Conservation (phyloP, 2,113 vertebrate genomes). For the Hirundichthys speculiger region DNA sequence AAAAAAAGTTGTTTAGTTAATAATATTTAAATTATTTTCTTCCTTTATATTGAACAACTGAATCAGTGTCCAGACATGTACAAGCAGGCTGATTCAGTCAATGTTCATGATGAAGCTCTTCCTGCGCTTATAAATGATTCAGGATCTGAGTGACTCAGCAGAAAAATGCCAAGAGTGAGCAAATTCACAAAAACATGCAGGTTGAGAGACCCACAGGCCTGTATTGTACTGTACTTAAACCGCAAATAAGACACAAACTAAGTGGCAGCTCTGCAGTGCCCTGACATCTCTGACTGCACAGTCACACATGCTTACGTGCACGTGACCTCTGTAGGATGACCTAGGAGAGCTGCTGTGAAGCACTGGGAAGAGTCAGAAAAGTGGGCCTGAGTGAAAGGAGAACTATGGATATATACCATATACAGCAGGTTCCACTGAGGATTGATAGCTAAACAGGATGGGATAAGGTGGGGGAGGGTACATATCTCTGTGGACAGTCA, state of each 20-base stretch:
- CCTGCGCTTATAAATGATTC: slow-evolving; percentile 45
- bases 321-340: slow-evolving; percentile 18
- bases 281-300: not conserved
- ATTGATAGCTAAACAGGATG: too few relatives aligned
- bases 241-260: slow-evolving; percentile 2
- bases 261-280: slow-evolving; percentile 23
- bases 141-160: slow-evolving; percentile 62
- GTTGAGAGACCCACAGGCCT: slow-evolving; percentile 3
- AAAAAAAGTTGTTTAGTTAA: too few relatives aligned
- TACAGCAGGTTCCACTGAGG: too few relatives aligned
- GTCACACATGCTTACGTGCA: slow-evolving; percentile 18
- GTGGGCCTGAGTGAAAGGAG: too few relatives aligned
- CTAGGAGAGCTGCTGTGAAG: not conserved
- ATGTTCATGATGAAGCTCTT: too few relatives aligned
- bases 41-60: too few relatives aligned
- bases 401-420: too few relatives aligned
- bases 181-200: slow-evolving; percentile 2
- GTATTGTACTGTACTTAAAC: not conserved
- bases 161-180: slow-evolving; percentile 8
- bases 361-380: not conserved
- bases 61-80: not conserved
- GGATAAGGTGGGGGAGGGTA: too few relatives aligned
- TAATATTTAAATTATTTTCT: too few relatives aligned
- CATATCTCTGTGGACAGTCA: too few relatives aligned
- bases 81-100: not conserved